Base-by-base conservation (phyloP, 53 echinoderm and acorn worm genomes). In the Hippasteria phrygiana region DNA sequence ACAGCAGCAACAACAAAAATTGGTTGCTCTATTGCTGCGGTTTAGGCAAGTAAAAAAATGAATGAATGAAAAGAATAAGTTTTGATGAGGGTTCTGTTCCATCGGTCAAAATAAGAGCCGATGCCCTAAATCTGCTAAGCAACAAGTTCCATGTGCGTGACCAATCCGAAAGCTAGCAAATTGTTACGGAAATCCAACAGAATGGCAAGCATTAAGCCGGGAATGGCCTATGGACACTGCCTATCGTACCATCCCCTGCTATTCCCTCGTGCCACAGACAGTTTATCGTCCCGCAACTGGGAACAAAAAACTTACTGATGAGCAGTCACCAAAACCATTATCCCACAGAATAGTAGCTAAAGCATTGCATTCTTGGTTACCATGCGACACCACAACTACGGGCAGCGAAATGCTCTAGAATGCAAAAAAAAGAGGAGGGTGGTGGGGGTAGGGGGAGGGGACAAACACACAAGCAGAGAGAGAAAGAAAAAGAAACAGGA, bases 301-400 rank as follows among this genome's bases (percentile, higher is more conserved):
- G 46, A 69, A 22, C 51, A 69, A 71, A 67, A 73, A 65, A 97
- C 97, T 97, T 97, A 97, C 97, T 90, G 95, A 92, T 89, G 85
- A 16, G 71, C 85, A 85, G 78, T 97, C 97, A 80, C 93, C 93
- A 91, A 97, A 97, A 75, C 92, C 95, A 90, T 97, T 97, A 91
- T 97, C 97, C 97, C 97, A 97, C 36, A 97, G 95, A 87, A 97
- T 97, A 43, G 97, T 97, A 62, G 97, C 95, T 88, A 97, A 95
- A 77, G 97, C 97, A 93, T 97, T 97, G 83, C 97, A 97, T 93
- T 97, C 97, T 88, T 97, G 97, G 83, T 97, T 97, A 90, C 97
- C 97, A 97, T 97, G 97, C 95, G 97, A 97, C 43, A 97, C 97
- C 87, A 97, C 97, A 90, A 97, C 97, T 86, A 97, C 97, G 56